Evolutionary conservation across 92 coral and sea anemone species (phyloP).

Genomic region (Epizoanthus scotinus): DNA sequence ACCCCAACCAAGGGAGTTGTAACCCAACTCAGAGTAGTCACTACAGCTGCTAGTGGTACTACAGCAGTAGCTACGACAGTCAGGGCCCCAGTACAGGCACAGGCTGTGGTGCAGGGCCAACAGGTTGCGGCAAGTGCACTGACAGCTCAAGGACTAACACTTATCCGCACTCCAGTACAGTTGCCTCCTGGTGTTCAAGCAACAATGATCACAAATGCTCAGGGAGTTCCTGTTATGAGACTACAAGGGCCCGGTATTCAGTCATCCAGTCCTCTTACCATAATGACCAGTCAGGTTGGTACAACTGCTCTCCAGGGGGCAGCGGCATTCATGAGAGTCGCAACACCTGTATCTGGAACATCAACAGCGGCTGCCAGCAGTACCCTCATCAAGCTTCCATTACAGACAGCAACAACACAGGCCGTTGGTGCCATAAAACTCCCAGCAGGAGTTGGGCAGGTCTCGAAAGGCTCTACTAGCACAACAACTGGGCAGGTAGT

Average conservation of each 20-base stretch:
- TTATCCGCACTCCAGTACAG: conserved; percentile 84
- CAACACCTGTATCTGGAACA: conserved; percentile 57
- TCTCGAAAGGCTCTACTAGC: conserved; percentile 27
- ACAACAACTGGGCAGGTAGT: conserved; percentile 45
- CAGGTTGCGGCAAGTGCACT: conserved; percentile 51
- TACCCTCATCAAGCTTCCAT: conserved; percentile 60
- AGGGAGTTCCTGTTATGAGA: conserved; percentile 93
- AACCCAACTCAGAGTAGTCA: conserved; percentile 42
- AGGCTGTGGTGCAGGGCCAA: conserved; percentile 71
- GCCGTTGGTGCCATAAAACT: conserved; percentile 62
- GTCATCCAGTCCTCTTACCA: conserved; percentile 68
- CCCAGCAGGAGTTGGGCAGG: conserved; percentile 52
- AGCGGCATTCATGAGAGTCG: conserved; percentile 73
- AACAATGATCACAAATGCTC: conserved; percentile 91
- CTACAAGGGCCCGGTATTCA: conserved; percentile 89
- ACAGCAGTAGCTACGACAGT: conserved; percentile 45
- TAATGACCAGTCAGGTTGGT: conserved; percentile 78
- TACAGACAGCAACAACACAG: conserved; percentile 50
- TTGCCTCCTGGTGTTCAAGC: conserved; percentile 95
- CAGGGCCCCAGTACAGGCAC: conserved; percentile 60
- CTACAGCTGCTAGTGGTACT: conserved; percentile 47
- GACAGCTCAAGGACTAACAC: conserved; percentile 79
- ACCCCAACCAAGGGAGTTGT: conserved; percentile 45
- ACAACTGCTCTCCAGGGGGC: conserved; percentile 79
- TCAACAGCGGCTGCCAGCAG: conserved; percentile 51